Conservation (phyloP, 2,797 vertebrate genomes). For the Leuciscus waleckii region DNA sequence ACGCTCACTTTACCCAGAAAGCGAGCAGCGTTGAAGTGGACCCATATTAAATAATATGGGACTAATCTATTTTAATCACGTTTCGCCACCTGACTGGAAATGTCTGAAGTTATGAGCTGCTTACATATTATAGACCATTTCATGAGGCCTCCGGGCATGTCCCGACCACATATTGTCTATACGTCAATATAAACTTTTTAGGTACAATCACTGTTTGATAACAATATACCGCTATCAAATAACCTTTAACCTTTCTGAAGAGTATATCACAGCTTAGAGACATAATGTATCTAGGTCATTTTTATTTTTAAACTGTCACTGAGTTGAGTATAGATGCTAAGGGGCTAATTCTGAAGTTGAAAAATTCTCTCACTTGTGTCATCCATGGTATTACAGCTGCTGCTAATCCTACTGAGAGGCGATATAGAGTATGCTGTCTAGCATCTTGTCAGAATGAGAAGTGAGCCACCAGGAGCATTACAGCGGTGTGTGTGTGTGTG, state of each 20-base stretch:
- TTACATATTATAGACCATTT: conserved; percentile 4
- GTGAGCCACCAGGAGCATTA: conserved; percentile 53
- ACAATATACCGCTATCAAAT: neutral
- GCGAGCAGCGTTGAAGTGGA: neutral
- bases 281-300: conserved; percentile 32
- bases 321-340: conserved; percentile 42
- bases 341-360: conserved; percentile 49
- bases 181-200: neutral
- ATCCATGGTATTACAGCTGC: conserved; percentile 35
- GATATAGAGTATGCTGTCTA: conserved; percentile 57
- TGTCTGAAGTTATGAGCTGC: conserved; percentile 14
- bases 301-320: conserved; percentile 42
- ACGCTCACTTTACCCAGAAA: neutral
- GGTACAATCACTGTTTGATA: neutral
- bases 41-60: neutral
- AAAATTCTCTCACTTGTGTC: conserved; percentile 48
- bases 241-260: neutral
- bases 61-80: neutral
- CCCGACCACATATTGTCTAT: neutral
- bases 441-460: conserved; percentile 50
- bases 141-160: neutral
- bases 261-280: neutral
- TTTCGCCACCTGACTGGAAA: neutral
- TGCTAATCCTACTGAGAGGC: conserved; percentile 42
- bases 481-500: conserved; percentile 26